These are phyloP conservation scores for Actenoides hombroni DNA, from an alignment of 2,113 vertebrate genomes.

Conservation along the genomic window DNA sequence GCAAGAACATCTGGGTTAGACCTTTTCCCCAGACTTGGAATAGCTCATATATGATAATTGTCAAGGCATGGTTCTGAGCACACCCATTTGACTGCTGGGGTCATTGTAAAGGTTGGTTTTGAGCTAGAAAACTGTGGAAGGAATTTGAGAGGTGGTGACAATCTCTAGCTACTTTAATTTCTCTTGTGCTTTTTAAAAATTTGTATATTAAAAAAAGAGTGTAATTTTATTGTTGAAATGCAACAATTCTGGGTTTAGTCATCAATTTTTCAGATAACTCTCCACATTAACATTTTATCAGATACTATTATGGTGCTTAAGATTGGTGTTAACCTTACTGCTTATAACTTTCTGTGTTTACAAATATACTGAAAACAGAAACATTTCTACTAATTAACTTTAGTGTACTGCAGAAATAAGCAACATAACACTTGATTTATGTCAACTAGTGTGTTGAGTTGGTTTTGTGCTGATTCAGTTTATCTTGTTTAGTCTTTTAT, in stretches of 20 bases:
- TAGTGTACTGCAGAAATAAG: background rate
- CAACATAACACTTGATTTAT: background rate
- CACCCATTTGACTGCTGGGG: background rate
- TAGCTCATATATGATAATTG: background rate
- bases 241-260: background rate
- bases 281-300: background rate
- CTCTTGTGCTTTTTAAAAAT: background rate
- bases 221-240: background rate
- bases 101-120: background rate
- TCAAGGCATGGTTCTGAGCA: background rate
- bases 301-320: background rate
- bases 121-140: background rate
- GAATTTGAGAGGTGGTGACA: background rate
- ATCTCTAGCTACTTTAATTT: background rate
- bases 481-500: background rate
- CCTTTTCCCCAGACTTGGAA: background rate
- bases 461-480: conserved; percentile 15
- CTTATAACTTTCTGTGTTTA: background rate
- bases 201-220: fast-evolving
- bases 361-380: background rate
- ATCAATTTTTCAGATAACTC: background rate
- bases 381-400: conserved; percentile 27
- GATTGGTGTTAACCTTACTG: background rate
- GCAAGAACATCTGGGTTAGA: background rate
- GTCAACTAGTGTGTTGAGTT: background rate